phyloP scores from a whole-genome alignment of 2,888 invertebrate genomes.

The Nudaria mundana region DNA sequence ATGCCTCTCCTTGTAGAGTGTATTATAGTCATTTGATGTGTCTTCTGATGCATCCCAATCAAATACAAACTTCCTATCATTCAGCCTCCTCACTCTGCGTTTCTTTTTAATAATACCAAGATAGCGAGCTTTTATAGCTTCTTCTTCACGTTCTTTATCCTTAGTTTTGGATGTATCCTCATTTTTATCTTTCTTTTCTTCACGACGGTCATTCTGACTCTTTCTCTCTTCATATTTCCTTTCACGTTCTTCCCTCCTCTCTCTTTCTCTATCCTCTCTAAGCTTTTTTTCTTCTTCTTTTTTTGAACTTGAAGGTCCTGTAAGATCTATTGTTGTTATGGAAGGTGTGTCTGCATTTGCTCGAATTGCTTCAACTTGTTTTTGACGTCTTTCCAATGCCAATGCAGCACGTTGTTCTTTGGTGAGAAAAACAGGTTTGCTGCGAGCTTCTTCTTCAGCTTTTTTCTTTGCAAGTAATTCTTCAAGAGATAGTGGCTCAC shows the following conservation, averaged over 20 bases:
- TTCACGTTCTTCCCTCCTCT: conserved; percentile 57
- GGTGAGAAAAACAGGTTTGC: conserved; percentile 98
- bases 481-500: conserved; percentile 96
- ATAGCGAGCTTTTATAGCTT: conserved; percentile 97
- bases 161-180: conserved; percentile 83
- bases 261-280: conserved; percentile 68
- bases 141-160: conserved; percentile 95
- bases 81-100: conserved; percentile 93
- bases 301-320: conserved; percentile 67
- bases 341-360: conserved; percentile 81
- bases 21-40: conserved; percentile 98
- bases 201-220: conserved; percentile 70
- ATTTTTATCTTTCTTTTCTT: conserved; percentile 70
- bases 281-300: conserved; percentile 67
- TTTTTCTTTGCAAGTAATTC: conserved; percentile 97
- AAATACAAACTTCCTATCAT: conserved; percentile 99
- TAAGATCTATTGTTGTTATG: conserved; percentile 69
- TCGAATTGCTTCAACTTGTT: conserved; percentile 91
- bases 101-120: conserved; percentile 96
- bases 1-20: conserved; percentile 97
- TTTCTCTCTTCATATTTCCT: conserved; percentile 78
- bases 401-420: conserved; percentile 96
- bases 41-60: conserved; percentile 99
- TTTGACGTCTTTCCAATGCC: conserved; percentile 93
- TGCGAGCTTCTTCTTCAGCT: conserved; percentile 95